Percentiles rank a stretch among this genome's conserved stretches.
These are phyloP conservation scores for Liasis olivaceus DNA, from an alignment of 2,797 vertebrate species.

Conservation along the genomic window DNA sequence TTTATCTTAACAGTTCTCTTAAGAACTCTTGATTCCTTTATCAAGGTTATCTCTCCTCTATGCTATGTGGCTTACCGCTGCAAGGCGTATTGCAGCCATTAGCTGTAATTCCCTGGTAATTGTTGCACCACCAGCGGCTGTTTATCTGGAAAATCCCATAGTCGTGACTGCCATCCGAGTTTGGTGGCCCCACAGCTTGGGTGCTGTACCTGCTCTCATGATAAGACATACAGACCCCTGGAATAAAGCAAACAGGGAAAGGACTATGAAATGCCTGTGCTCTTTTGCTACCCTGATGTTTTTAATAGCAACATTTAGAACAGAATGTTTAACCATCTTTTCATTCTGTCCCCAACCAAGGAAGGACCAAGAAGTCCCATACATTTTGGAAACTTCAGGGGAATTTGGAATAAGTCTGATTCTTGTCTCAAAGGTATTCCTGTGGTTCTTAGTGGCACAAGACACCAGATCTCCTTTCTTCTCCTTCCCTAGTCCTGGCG, in stretches of 20 bases:
- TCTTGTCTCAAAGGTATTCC: neutral
- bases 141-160: conserved; percentile 83
- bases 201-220: neutral
- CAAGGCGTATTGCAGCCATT: no score
- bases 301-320: neutral
- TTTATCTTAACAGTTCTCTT: no score
- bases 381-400: neutral
- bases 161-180: conserved; percentile 18
- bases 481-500: neutral
- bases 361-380: neutral
- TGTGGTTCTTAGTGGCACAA: neutral
- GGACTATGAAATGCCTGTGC: neutral
- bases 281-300: neutral
- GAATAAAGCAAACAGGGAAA: neutral
- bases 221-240: neutral
- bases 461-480: neutral
- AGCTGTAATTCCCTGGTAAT: no score
- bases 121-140: conserved; percentile 75
- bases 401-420: neutral
- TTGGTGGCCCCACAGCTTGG: neutral
- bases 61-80: no score
- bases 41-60: conserved; percentile 1
- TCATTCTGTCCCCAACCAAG: neutral
- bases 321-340: neutral
- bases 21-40: neutral